Conservation (phyloP, 2,888 invertebrate genomes). For the Thecocarcelia acutangulata region DNA sequence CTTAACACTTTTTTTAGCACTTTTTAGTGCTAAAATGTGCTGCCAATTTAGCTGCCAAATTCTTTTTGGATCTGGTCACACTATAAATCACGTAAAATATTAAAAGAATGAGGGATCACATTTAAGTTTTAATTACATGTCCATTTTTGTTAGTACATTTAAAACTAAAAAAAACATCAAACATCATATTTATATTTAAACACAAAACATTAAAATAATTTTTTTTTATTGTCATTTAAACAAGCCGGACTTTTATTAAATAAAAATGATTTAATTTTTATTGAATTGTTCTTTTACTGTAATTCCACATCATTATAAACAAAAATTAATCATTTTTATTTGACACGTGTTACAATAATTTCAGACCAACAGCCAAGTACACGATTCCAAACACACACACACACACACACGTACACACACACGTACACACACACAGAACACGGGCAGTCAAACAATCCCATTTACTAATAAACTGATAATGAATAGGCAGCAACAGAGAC, state of each 20-base stretch:
- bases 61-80: too few relatives aligned
- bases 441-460: not conserved
- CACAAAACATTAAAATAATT: slow-evolving; percentile 9
- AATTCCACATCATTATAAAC: slow-evolving; percentile 23
- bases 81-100: too few relatives aligned
- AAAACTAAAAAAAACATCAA: too few relatives aligned
- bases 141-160: too few relatives aligned
- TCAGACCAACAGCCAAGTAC: slow-evolving; percentile 21
- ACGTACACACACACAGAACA: too few relatives aligned
- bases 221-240: slow-evolving; percentile 35
- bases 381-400: not conserved
- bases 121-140: too few relatives aligned
- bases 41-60: too few relatives aligned
- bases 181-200: not conserved
- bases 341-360: slow-evolving; percentile 59
- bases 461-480: not conserved
- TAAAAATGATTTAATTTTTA: slow-evolving; percentile 25
- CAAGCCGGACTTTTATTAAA: slow-evolving; percentile 31
- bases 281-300: not conserved
- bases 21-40: too few relatives aligned
- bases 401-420: not conserved
- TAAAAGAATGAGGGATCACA: too few relatives aligned
- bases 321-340: slow-evolving; percentile 56
- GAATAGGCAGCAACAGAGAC: not conserved
- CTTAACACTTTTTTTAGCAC: too few relatives aligned